Conservation (phyloP, 2,888 invertebrate species). For the Cancer borealis region DNA sequence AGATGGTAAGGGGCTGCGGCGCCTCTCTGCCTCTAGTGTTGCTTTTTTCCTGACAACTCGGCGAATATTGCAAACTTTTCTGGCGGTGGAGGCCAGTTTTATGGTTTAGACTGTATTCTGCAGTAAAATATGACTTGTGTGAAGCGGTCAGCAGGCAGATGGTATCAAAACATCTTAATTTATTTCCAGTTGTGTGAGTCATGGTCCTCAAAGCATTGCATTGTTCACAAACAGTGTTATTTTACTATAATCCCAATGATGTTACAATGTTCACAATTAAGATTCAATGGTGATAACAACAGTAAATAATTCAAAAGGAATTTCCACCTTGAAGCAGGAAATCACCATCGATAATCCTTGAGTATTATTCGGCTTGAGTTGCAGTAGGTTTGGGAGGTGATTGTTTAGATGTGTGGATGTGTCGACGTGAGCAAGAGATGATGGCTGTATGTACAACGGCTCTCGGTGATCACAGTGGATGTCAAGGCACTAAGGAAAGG, state of each 20-base stretch:
- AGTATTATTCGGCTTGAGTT: not conserved
- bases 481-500: slow-evolving; percentile 64
- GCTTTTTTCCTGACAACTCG: slow-evolving; percentile 39
- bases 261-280: not conserved
- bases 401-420: slow-evolving; percentile 20
- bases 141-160: slow-evolving; percentile 46
- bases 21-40: not conserved
- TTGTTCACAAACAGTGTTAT: not conserved
- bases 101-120: not conserved
- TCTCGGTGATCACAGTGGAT: slow-evolving; percentile 63
- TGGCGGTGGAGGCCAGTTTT: not conserved
- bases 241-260: not conserved
- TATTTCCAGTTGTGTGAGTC: not conserved
- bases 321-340: slow-evolving; percentile 7
- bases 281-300: not conserved
- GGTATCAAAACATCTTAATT: not conserved
- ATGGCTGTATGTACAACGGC: slow-evolving; percentile 10
- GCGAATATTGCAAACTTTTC: slow-evolving; percentile 30
- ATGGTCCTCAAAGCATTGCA: not conserved
- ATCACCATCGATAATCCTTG: not conserved
- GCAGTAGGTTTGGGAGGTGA: not conserved
- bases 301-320: not conserved
- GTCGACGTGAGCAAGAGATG: slow-evolving; percentile 57
- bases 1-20: slow-evolving; percentile 8
- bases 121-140: not conserved